Evolutionary conservation across 2,113 vertebrate genomes (phyloP), one percentile per base, ranked within the genome.

Genomic region (Fulica atra): DNA sequence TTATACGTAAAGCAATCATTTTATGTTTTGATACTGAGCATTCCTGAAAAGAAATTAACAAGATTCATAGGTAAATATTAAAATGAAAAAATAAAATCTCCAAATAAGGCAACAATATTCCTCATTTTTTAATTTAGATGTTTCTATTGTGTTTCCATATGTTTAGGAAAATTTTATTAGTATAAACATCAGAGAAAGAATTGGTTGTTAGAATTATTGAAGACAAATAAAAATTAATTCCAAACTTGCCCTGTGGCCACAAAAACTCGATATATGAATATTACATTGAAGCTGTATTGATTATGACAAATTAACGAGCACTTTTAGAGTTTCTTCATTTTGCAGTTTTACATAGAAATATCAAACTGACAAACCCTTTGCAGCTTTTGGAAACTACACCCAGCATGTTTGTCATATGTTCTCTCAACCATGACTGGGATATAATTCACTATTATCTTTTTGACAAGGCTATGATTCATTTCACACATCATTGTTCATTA

Each of bases 401-500:
- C 42, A 85, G 14, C 9, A 54, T 68, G 35, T 95, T 95, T 95
- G 40, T 90, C 89, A 63, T 63, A 54, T 33, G 19, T 69, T 81
- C 50, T 90, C 79, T 96, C 93, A 96, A 91, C 78, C 64, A 92
- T 23, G n/a, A 86, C 88, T 83, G 70, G 50, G 25, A 80, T 83
- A 92, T 97, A 97, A 97, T 95, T 97, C 92, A 93, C 87, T 94
- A 79, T 97, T 97, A 95, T 94, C 95, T 96, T 98, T 85, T 97
- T 97, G 95, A 98, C 92, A 97, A 95, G 86, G 84, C 31, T 96
- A 96, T 95, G 96, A 97, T 97, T 97, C 2, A 0, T 97, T 97
- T 98, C 93, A 98, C 91, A 96, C 81, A 96, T 96, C 95, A 96
- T 54, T 96, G 87, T 98, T 98, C 95, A 97, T 97, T 97, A 97